Evolutionary conservation across 2,888 invertebrate species (phyloP), one percentile per base, ranked within the genome.

Genomic region (Trachelus tabidus): DNA sequence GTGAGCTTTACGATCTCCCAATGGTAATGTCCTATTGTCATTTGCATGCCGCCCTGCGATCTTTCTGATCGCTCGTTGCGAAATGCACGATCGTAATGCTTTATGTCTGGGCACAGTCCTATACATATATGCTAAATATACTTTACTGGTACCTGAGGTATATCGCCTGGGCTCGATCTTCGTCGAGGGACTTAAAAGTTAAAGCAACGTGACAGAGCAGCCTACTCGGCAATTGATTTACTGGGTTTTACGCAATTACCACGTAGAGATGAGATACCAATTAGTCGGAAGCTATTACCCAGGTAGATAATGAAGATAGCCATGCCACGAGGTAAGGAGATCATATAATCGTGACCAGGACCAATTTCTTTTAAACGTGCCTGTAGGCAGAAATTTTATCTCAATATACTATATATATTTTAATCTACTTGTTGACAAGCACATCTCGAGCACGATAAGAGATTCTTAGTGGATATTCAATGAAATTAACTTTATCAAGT

Each of bases 51-150:
- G 30, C 6, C 74, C 33, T 35, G 34, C 30, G 74, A 74, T 74
- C 74, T 74, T 33, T 74, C 31, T 34, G 33, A 74, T 74, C 74
- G 34, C 74, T 74, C 74, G 35, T 74, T 74, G 74, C 74, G 74
- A 74, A 74, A 74, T 74, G 74, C 74, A 74, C 74, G 74, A 74
- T 74, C 74, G 74, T 74, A 74, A 74, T 74, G 37, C 12, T 35
- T 74, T 35, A 74, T 35, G 71, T 30, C 35, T 15, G 74, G 9
- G 56, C 74, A 23, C 31, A 74, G 23, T 34, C 74, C 74, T 34
- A 6, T 71, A 23, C 23, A 2, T 56, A 56, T 56, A 56, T 15
- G 56, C 56, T 56, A 9, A 15, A 56, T 56, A 23, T 56, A 23
- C 23, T 23, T 15, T 56, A 9, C 56, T 11, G 56, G 56, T 56